Percentiles rank a stretch among this genome's conserved stretches.
These are phyloP conservation scores for Pycnomerus fuliginosus DNA, from an alignment of 2,888 invertebrate genomes.

Conservation along the genomic window DNA sequence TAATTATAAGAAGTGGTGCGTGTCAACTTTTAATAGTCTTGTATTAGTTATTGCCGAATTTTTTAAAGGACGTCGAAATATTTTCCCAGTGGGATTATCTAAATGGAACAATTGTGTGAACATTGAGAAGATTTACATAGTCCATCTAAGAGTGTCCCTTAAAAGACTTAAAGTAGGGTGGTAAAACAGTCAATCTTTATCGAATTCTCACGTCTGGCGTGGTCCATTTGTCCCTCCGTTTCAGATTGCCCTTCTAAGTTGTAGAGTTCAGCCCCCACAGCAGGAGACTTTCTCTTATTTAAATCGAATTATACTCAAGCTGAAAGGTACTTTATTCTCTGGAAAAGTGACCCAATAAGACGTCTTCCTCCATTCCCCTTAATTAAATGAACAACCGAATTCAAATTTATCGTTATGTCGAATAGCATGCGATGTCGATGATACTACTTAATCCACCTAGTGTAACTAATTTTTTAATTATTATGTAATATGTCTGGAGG, in stretches of 20 bases:
- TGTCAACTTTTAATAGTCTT: too few species aligned
- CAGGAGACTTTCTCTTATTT: conserved; percentile 53
- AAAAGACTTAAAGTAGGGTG: conserved; percentile 34
- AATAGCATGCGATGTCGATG: conserved; percentile 2
- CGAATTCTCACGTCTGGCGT: conserved; percentile 44
- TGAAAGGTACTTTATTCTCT: conserved; percentile 44
- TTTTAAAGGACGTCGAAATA: too few species aligned
- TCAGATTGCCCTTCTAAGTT: not conserved
- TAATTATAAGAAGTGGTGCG: too few species aligned
- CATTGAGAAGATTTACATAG: conserved; percentile 13
- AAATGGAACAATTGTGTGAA: too few species aligned
- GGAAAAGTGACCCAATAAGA: conserved; percentile 30
- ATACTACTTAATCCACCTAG: conserved; percentile 17
- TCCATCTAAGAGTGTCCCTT: conserved; percentile 17
- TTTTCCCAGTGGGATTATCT: too few species aligned
- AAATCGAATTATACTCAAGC: conserved; percentile 54
- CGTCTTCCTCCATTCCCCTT: conserved; percentile 14
- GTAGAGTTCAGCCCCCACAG: conserved; percentile 14
- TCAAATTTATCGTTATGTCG: conserved; percentile 16
- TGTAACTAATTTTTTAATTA: conserved; percentile 24
- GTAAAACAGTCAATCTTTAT: conserved; percentile 48
- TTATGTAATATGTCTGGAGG: conserved; percentile 16
- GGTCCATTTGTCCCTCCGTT: conserved; percentile 45
- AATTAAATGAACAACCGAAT: conserved; percentile 18
- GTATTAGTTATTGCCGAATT: too few species aligned